phyloP scores from a whole-genome alignment of 2,888 invertebrate species.

The Dynastes tityus region DNA sequence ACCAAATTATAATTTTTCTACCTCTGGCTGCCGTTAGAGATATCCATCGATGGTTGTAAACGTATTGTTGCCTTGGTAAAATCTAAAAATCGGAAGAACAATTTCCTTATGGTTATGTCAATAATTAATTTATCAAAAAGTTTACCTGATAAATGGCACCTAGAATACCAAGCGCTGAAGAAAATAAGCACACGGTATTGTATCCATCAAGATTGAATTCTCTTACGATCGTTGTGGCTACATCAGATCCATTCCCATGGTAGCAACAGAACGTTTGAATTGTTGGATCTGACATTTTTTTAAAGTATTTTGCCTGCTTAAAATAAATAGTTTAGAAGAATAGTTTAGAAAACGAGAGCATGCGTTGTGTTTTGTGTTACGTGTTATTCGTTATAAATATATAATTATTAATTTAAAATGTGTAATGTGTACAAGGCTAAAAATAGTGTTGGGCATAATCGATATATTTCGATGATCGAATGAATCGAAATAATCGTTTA shows the following conservation, averaged over 20 bases:
- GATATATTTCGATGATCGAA: no score
- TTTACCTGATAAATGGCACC: conserved; percentile 85
- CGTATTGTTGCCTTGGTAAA: conserved; percentile 75
- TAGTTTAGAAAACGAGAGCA: no score
- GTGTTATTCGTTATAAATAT: no score
- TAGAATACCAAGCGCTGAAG: conserved; percentile 81
- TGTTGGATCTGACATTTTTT: conserved; percentile 84
- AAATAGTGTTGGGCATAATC: no score
- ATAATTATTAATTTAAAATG: no score
- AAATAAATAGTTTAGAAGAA: background rate
- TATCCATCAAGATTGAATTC: conserved; percentile 84
- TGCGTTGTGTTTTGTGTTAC: background rate
- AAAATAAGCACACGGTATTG: conserved; percentile 82
- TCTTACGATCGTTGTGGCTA: conserved; percentile 78
- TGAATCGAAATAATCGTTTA: no score
- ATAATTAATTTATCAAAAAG: background rate
- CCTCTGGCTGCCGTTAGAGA: conserved; percentile 78
- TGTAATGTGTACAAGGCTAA: no score
- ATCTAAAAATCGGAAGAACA: conserved; percentile 71
- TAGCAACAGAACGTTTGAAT: conserved; percentile 89
- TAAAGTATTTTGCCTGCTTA: background rate
- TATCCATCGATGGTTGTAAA: conserved; percentile 73
- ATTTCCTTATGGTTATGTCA: background rate
- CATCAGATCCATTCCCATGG: conserved; percentile 76
- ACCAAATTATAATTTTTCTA: conserved; percentile 82